Conservation (phyloP, 2,113 vertebrate species). For the Mola mola region DNA sequence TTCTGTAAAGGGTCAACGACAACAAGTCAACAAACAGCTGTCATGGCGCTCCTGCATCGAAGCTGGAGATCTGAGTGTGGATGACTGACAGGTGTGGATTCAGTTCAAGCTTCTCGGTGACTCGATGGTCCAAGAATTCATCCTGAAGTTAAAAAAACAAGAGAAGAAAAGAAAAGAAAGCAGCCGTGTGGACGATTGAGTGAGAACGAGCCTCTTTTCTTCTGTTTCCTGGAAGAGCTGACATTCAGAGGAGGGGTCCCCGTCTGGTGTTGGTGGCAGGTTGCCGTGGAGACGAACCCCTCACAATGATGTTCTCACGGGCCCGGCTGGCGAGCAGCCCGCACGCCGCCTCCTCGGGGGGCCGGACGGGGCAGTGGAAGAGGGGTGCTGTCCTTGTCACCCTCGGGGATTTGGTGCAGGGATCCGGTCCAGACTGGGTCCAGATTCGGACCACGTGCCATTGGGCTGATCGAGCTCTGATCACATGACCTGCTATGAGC, state of each 20-base stretch:
- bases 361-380: not conserved
- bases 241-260: slow-evolving; percentile 25
- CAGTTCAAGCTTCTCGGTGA: slow-evolving; percentile 3
- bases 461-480: too few species aligned
- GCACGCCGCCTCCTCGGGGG: slow-evolving; percentile 52
- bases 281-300: slow-evolving; percentile 21
- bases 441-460: too few species aligned
- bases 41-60: too few species aligned
- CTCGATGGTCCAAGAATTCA: slow-evolving; percentile 5
- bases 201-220: slow-evolving; percentile 41
- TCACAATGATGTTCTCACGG: slow-evolving; percentile 43
- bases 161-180: too few species aligned
- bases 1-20: too few species aligned
- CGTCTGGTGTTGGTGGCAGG: not conserved
- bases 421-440: too few species aligned
- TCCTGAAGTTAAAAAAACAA: too few species aligned
- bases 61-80: too few species aligned
- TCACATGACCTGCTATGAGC: too few species aligned
- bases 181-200: too few species aligned
- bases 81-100: too few species aligned
- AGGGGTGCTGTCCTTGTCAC: slow-evolving; percentile 34
- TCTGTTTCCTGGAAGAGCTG: slow-evolving; percentile 51
- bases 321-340: slow-evolving; percentile 51
- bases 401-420: slow-evolving; percentile 15
- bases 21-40: too few species aligned